Conservation (phyloP, 2,113 vertebrate species). For the Sclerurus mexicanus region DNA sequence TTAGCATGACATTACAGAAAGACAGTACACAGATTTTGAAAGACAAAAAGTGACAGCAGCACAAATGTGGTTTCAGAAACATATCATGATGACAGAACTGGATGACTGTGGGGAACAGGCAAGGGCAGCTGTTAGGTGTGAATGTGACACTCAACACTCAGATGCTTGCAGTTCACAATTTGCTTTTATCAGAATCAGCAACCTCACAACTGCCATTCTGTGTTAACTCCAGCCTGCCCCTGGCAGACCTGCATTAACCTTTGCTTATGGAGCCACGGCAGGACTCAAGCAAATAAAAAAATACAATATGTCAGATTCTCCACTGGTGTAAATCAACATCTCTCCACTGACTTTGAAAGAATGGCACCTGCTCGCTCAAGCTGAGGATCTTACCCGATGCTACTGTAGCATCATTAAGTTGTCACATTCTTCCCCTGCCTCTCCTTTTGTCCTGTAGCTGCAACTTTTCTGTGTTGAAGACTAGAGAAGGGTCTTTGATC, state of each 20-base stretch:
- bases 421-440: constrained; percentile 17
- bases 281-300: constrained; percentile 62
- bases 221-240: constrained; percentile 63
- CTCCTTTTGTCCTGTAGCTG: constrained; percentile 38
- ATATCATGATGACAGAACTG: constrained; percentile 13
- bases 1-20: background rate
- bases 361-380: background rate
- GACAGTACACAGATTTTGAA: background rate
- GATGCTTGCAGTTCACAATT: constrained; percentile 64
- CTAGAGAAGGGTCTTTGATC: constrained; percentile 55
- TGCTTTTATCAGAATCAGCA: constrained; percentile 59
- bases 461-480: constrained; percentile 51
- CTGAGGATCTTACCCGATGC: background rate
- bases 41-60: constrained; percentile 19
- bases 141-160: constrained; percentile 54
- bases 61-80: constrained; percentile 4
- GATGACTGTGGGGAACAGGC: constrained; percentile 36
- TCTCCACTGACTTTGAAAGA: constrained; percentile 42
- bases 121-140: constrained; percentile 42
- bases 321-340: constrained; percentile 40
- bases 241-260: constrained; percentile 63
- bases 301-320: constrained; percentile 12
- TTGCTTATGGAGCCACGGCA: constrained; percentile 66
- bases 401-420: constrained; percentile 45
- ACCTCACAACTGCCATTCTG: constrained; percentile 58